A percentile compares a stretch with the other conserved stretches of the same genome.
Evolutionary conservation across 2,113 vertebrate genomes (phyloP).

Genomic region (Climacteris rufus): DNA sequence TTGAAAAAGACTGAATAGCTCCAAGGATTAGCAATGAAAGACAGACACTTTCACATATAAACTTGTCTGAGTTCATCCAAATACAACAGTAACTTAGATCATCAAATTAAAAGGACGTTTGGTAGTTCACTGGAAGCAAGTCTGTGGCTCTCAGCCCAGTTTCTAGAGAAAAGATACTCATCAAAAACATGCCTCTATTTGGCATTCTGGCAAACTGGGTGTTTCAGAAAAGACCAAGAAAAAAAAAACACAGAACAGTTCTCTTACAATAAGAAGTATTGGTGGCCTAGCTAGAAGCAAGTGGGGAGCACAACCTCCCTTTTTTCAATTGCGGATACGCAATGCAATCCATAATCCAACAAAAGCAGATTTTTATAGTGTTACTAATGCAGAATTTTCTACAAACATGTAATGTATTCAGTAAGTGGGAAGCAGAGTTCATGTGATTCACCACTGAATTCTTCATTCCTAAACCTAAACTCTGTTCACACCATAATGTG

Average conservation of each 20-base stretch:
- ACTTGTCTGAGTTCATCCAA: conserved; percentile 29
- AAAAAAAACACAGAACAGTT: background rate
- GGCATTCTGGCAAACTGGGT: background rate
- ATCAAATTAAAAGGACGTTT: conserved; percentile 35
- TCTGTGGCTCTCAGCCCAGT: conserved; percentile 29
- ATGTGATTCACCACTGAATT: background rate
- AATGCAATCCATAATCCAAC: background rate
- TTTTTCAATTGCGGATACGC: background rate
- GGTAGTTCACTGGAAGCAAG: conserved; percentile 26
- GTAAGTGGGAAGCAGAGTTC: background rate
- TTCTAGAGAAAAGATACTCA: conserved; percentile 36
- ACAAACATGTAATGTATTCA: background rate
- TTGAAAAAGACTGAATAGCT: conserved; percentile 14
- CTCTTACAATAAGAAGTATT: background rate
- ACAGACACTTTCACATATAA: conserved; percentile 20
- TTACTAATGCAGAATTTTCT: background rate
- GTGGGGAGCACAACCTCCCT: background rate
- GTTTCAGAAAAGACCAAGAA: background rate
- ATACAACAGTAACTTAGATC: conserved; percentile 37
- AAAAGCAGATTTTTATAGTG: background rate
- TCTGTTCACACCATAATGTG: background rate
- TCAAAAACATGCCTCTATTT: conserved; percentile 45
- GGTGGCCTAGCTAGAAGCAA: background rate
- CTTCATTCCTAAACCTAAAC: background rate
- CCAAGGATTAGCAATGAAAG: conserved; percentile 28